Conservation (phyloP, 64 coral and sea anemone species). For the Stylophora pistillata region DNA sequence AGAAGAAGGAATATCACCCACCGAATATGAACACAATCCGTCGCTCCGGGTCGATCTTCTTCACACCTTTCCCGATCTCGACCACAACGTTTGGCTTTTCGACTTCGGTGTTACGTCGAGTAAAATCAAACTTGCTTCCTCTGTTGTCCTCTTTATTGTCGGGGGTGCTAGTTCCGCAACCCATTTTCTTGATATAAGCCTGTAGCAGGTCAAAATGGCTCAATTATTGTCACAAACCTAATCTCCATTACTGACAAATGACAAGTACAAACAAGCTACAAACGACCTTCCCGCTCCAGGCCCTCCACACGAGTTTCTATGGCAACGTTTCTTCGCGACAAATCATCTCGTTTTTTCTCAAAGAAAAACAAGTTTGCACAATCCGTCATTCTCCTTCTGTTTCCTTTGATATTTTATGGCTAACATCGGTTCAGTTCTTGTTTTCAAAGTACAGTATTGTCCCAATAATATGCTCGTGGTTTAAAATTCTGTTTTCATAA, state of each 20-base stretch:
- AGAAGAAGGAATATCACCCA: constrained; percentile 40
- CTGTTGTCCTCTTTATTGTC: constrained; percentile 5
- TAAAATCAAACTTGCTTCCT: constrained; percentile 71
- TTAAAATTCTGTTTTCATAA: too few relatives aligned
- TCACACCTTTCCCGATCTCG: constrained; percentile 81
- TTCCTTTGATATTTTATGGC: neutral
- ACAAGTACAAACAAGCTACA: constrained; percentile 8
- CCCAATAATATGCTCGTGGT: too few relatives aligned
- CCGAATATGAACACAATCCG: constrained; percentile 92
- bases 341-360: neutral
- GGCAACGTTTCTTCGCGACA: constrained; percentile 12
- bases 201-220: neutral
- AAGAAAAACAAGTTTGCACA: neutral
- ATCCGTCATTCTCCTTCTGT: neutral
- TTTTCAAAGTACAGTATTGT: too few relatives aligned
- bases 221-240: neutral
- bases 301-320: constrained; percentile 25
- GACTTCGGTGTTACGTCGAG: constrained; percentile 83
- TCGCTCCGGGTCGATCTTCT: constrained; percentile 70
- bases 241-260: constrained; percentile 16
- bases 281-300: neutral
- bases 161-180: constrained; percentile 70
- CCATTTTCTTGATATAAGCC: constrained; percentile 49
- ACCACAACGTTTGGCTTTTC: constrained; percentile 72
- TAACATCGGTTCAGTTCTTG: too few relatives aligned